phyloP scores from a whole-genome alignment of 2,113 vertebrate species.

The Dicaeum eximium region DNA sequence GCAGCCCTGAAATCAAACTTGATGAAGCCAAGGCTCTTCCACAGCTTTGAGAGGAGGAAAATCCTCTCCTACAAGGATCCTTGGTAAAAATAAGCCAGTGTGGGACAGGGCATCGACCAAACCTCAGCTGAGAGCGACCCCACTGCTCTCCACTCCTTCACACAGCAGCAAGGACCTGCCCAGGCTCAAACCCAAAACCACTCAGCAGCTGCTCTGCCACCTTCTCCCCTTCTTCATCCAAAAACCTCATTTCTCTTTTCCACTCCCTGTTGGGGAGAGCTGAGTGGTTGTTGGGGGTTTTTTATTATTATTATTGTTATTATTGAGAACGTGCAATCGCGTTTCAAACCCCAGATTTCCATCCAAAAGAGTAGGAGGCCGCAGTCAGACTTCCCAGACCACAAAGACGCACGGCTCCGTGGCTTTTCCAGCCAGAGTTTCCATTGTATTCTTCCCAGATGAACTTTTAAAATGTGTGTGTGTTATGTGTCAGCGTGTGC shows the following conservation, averaged over 20 bases:
- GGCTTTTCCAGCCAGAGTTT: constrained; percentile 42
- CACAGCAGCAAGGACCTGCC: not conserved
- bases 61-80: not conserved
- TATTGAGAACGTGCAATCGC: not conserved
- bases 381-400: constrained; percentile 47
- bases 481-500: not conserved
- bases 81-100: not conserved
- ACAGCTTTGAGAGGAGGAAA: not conserved
- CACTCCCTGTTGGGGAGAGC: not conserved
- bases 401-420: not conserved
- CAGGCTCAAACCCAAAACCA: not conserved
- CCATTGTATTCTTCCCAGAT: constrained; percentile 46
- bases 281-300: not conserved
- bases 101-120: not conserved
- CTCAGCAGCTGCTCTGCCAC: not conserved
- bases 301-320: not conserved
- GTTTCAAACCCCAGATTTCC: constrained; percentile 10
- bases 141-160: not conserved
- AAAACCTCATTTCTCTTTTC: not conserved
- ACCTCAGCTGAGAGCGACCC: not conserved
- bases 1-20: not conserved
- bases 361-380: constrained; percentile 64
- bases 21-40: not conserved
- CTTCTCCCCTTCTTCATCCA: not conserved
- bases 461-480: constrained; percentile 21